Base-by-base conservation (phyloP, 2,797 vertebrate species). In the Acestrorhynchus altus region DNA sequence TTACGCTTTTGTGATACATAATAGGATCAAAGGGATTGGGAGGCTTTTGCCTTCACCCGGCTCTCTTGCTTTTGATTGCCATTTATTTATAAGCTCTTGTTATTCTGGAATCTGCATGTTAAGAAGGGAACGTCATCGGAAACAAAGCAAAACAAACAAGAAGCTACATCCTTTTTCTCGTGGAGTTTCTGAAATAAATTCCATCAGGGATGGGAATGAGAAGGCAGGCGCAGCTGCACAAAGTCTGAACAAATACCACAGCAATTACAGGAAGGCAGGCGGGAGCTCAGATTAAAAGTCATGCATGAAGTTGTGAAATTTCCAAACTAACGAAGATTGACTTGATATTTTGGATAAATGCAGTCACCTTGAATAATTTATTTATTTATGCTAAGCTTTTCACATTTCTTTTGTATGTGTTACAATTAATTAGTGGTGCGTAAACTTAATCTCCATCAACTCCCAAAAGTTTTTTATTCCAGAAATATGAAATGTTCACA, bases 1-100 rank as follows among this genome's bases (percentile, higher is more conserved):
- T 94, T 93, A 92, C 81, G 90, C 91, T 94, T 93, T 94, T 94
- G 93, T 93, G 91, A 94, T 92, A 91, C 91, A 92, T 92, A 94
- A 94, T 92, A 92, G 90, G 89, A 93, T 93, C 88, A 92, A 90
- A 92, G 83, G 87, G 88, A 91, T 90, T 90, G 87, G 86, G 83
- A 81, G 72, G 89, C 90, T 90, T 59, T 90, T 91, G 87, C 90
- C 90, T 86, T 86, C 77, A 78, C 51, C 40, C 4, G 39, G 47
- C 35, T 70, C 86, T 89, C 90, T 84, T 72, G 86, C 81, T 86
- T 81, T 85, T 90, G 87, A 90, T 89, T 89, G 89, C 88, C 85
- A 90, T 92, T 92, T 90, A 86, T 89, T 91, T 90, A 87, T 88
- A 87, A 90, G 87, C 89, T 88, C 90, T 91, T 92, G 90, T 91